Base-by-base conservation (phyloP, 2,888 invertebrate species). In the Diabrotica balteata region DNA sequence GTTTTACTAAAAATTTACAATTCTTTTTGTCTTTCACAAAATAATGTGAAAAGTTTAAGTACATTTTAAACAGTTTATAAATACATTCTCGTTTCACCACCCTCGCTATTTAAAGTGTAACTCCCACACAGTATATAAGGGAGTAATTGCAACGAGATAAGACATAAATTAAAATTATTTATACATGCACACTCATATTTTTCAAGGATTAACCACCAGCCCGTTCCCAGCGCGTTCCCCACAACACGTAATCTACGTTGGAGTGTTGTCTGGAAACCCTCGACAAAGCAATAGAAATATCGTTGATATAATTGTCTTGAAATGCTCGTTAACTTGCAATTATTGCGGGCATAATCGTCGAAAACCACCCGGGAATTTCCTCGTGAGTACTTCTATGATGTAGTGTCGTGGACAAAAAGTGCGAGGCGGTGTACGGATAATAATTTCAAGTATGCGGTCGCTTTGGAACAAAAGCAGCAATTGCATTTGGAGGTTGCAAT, bases 381-480 rank as follows among this genome's bases (percentile, higher is more conserved):
- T 62, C 58, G 53, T 60, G 66, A 68, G 68, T 68, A 59, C 68
- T 68, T 53, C 61, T 66, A 61, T 68, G 70, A 68, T 61, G 59
- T 58, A 66, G 64, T 52, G 59, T 52, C 61, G 58, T 49, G 63
- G 68, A 65, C 76, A 77, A 79, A 79, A 79, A 77, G 72, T 73
- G 68, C 46, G 42, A 46, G 49, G 73, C 75, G 72, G 73, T 55
- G 68, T 50, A 50, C 73, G 76, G 75, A 74, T 75, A 75, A 78
- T 78, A 80, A 80, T 77, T 79, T 75, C 71, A 74, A 78, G 77
- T 76, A 76, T 77, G 78, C 76, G 74, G 76, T 71, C 68, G 76
- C 72, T 74, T 73, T 69, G 71, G 77, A 77, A 78, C 80, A 77
- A 78, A 76, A 73, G 77, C 79, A 77, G 75, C 80, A 78, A 79